phyloP scores from a whole-genome alignment of 2,113 vertebrate genomes.

The Varanus salvator region DNA sequence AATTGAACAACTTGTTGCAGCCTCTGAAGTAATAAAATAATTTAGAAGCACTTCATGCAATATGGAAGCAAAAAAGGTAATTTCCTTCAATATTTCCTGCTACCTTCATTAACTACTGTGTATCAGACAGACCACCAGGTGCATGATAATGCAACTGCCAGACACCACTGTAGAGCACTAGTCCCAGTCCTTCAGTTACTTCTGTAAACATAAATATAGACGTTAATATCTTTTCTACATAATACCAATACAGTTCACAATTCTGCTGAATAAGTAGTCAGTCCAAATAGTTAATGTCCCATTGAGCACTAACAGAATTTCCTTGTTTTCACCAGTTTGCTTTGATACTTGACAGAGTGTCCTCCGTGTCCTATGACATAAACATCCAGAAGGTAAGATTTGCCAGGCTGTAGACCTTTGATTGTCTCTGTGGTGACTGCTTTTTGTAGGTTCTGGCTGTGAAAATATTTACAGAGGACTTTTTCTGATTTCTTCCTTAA shows the following conservation, averaged over 20 bases:
- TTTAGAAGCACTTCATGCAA: constrained; percentile 91
- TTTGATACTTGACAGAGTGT: constrained; percentile 96
- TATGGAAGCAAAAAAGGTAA: constrained; percentile 73
- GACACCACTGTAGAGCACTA: constrained; percentile 49
- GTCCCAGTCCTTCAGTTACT: constrained; percentile 66
- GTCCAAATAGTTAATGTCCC: constrained; percentile 81
- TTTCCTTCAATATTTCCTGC: constrained; percentile 64
- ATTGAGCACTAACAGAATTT: constrained; percentile 90
- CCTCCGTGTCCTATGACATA: constrained; percentile 94
- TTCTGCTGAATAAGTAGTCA: constrained; percentile 86
- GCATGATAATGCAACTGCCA: constrained; percentile 46
- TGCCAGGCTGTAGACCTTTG: constrained; percentile 89
- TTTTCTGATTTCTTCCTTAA: constrained; percentile 93
- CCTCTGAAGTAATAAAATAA: constrained; percentile 81
- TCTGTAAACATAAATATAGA: constrained; percentile 88
- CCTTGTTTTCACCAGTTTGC: constrained; percentile 97
- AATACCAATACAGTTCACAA: constrained; percentile 84
- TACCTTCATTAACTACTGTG: constrained; percentile 71
- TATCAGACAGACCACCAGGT: constrained; percentile 68
- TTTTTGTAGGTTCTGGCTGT: constrained; percentile 94
- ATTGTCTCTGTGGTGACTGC: constrained; percentile 97
- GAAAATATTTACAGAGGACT: constrained; percentile 98
- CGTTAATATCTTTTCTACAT: constrained; percentile 84
- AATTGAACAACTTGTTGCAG: constrained; percentile 72
- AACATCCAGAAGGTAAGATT: constrained; percentile 95